These are phyloP conservation scores for Deilephila porcellus DNA, from an alignment of 2,888 invertebrate genomes.

Conservation along the genomic window DNA sequence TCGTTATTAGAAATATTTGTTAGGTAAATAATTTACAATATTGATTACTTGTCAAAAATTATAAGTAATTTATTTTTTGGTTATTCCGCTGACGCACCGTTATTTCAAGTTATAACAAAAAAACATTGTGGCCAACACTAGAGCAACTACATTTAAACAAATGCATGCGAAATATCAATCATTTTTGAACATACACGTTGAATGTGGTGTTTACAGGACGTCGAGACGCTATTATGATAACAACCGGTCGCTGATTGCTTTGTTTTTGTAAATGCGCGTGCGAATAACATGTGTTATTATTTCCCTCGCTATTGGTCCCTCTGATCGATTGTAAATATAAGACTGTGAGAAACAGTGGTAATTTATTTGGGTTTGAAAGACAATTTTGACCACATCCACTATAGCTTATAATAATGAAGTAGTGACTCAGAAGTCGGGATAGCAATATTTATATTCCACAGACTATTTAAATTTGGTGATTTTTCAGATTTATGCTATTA, in stretches of 20 bases:
- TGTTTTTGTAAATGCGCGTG: not conserved
- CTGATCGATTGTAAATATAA: not conserved
- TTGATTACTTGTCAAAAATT: too few relatives aligned
- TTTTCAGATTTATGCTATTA: too few relatives aligned
- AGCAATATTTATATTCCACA: too few relatives aligned
- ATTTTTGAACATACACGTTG: not conserved
- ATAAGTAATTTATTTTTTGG: not conserved
- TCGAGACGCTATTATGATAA: conserved; percentile 1
- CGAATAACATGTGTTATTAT: not conserved
- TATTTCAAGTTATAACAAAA: not conserved
- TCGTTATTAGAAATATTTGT: too few relatives aligned
- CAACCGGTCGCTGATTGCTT: not conserved
- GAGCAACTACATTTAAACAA: not conserved
- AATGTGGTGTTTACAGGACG: not conserved
- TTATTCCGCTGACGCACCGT: not conserved
- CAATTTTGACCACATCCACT: not conserved
- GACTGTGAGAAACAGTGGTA: too few relatives aligned
- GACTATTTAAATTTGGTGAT: too few relatives aligned
- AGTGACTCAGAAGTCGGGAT: too few relatives aligned
- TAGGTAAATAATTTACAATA: too few relatives aligned
- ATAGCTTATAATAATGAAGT: not conserved
- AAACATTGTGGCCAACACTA: not conserved
- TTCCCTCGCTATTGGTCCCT: not conserved
- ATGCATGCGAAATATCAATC: not conserved
- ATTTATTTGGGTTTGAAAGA: too few relatives aligned